Base-by-base conservation (phyloP, 1,140 invertebrate genomes). In the Gonatopus flavifemur region DNA sequence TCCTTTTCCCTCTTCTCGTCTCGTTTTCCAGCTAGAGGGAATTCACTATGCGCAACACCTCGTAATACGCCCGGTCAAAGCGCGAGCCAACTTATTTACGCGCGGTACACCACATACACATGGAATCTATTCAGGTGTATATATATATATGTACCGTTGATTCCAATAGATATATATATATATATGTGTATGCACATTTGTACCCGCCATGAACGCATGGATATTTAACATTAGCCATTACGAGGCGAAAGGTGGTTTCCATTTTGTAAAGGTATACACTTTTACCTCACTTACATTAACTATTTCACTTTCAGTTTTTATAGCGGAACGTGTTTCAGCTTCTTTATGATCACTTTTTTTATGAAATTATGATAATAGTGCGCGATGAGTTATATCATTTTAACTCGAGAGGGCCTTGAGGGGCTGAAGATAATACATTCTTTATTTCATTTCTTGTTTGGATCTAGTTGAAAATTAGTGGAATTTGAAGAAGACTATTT, bases 241-340 rank as follows among this genome's bases (percentile, higher is more conserved):
- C 39, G 38, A 20, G 42, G 48, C 42, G 49, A 52, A 55, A 45
- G 53, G 42, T 52, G 53, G 41, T 49, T 42, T 49, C 53, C 53
- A 55, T 55, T 55, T 55, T 55, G 53, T 50, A 41, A 44, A 48
- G 37, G 42, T 49, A 55, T n/a, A n/a, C n/a, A n/a, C n/a, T n/a
- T n/a, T n/a, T n/a, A n/a, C n/a, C n/a, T n/a, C n/a, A n/a, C n/a
- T n/a, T n/a, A n/a, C n/a, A n/a, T n/a, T n/a, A n/a, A n/a, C n/a
- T n/a, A n/a, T n/a, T n/a, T n/a, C n/a, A n/a, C n/a, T n/a, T n/a
- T n/a, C n/a, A n/a, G n/a, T n/a, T n/a, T n/a, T n/a, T n/a, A n/a
- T n/a, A n/a, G n/a, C n/a, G n/a, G n/a, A n/a, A n/a, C n/a, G n/a
- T n/a, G n/a, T n/a, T n/a, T n/a, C n/a, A n/a, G n/a, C n/a, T n/a